Conservation (phyloP, 2,888 invertebrate genomes). For the Eupithecia tripunctaria region DNA sequence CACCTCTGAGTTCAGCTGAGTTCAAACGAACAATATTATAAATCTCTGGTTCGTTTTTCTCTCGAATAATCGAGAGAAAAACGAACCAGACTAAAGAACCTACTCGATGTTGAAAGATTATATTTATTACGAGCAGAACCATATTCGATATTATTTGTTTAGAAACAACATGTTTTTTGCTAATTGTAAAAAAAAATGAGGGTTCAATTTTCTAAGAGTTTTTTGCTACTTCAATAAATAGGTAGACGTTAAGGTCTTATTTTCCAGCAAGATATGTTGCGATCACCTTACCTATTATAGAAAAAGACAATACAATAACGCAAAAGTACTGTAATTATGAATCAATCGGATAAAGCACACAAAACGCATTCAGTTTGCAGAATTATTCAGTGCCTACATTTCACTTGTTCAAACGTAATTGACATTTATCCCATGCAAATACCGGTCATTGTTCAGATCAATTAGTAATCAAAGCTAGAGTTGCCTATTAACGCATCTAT, state of each 20-base stretch:
- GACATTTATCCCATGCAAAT: constrained; percentile 37
- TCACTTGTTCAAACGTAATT: constrained; percentile 28
- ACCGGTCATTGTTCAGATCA: constrained; percentile 50
- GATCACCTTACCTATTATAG: background rate
- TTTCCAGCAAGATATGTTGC: background rate
- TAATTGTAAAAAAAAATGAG: background rate
- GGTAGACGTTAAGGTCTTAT: background rate
- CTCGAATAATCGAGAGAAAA: background rate
- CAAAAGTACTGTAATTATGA: background rate
- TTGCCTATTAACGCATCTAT: constrained; percentile 56
- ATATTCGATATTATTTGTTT: background rate
- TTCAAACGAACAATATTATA: constrained; percentile 40
- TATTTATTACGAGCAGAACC: background rate
- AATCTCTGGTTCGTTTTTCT: no score
- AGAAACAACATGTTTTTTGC: no score
- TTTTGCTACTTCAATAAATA: background rate
- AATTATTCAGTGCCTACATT: constrained; percentile 2
- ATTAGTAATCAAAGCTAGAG: constrained; percentile 63
- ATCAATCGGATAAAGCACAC: background rate
- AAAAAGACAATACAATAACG: background rate
- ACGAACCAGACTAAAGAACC: background rate
- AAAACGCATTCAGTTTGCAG: constrained; percentile 13
- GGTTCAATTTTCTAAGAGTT: background rate
- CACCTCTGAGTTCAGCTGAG: constrained; percentile 42
- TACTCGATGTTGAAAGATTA: background rate